Evolutionary conservation across 2,797 vertebrate genomes (phyloP).

Genomic region (Falco rusticolus): DNA sequence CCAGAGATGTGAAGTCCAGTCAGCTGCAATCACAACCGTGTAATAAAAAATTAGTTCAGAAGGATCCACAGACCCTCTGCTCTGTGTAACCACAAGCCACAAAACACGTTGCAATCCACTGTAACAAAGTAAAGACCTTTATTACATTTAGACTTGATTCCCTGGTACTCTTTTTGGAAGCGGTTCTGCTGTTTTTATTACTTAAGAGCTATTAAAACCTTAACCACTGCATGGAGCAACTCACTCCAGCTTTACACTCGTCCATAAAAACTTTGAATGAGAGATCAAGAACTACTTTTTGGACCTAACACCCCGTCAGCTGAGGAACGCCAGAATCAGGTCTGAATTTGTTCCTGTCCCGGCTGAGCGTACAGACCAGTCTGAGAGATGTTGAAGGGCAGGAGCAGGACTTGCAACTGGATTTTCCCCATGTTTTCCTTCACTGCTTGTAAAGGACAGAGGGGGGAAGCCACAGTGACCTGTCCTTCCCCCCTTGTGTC

Average conservation of each 20-base stretch:
- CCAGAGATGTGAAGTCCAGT: background rate
- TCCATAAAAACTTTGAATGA: slow-evolving; percentile 28
- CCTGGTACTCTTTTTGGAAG: slow-evolving; percentile 61
- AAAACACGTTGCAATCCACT: slow-evolving; percentile 28
- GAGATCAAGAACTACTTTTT: background rate
- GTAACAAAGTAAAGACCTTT: slow-evolving; percentile 38
- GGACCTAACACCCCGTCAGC: background rate
- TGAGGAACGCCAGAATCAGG: background rate
- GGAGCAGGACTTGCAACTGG: background rate
- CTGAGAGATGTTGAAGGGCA: background rate
- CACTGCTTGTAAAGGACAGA: background rate
- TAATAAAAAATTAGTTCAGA: background rate
- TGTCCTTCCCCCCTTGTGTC: background rate
- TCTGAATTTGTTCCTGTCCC: background rate
- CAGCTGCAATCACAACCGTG: background rate
- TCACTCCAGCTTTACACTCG: slow-evolving; percentile 8
- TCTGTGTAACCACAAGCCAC: slow-evolving; percentile 47
- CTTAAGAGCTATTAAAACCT: slow-evolving; percentile 60
- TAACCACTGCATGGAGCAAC: slow-evolving; percentile 38
- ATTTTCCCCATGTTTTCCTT: background rate
- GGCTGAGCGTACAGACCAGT: background rate
- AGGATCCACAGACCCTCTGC: slow-evolving; percentile 4
- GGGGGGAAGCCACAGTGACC: background rate
- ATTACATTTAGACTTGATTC: slow-evolving; percentile 47
- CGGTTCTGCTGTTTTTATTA: slow-evolving; percentile 51